Evolutionary conservation across 64 coral and sea anemone genomes (phyloP).

Genomic region (Stichodactyla helianthus): DNA sequence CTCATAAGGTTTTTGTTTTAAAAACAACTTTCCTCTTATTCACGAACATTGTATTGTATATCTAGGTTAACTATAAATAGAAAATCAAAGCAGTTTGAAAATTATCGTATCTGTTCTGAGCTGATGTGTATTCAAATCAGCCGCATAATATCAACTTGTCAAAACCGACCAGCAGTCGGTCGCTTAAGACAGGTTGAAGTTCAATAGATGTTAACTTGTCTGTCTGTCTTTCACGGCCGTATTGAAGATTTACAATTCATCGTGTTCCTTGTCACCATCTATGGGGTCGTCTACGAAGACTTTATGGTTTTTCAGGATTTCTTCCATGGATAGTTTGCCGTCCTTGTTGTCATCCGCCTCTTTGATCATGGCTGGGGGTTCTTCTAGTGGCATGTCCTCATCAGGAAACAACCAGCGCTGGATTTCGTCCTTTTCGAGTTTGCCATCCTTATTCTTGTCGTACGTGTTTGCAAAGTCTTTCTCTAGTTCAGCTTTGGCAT

Average conservation of each 20-base stretch:
- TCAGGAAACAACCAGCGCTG: constrained; percentile 76
- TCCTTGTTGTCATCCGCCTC: constrained; percentile 85
- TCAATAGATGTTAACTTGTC: neutral
- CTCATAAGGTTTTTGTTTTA: too few relatives aligned
- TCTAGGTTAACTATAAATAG: neutral
- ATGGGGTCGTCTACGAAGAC: constrained; percentile 64
- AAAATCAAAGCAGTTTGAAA: neutral
- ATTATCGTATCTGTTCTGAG: neutral
- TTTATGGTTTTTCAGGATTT: constrained; percentile 77
- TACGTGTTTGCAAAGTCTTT: constrained; percentile 72
- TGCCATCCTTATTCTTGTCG: constrained; percentile 75
- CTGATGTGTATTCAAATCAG: neutral
- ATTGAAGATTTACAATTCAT: constrained; percentile 60
- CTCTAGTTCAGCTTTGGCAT: constrained; percentile 78
- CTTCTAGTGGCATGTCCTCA: constrained; percentile 71
- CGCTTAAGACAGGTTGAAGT: neutral
- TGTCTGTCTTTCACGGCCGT: neutral
- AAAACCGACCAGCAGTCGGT: neutral
- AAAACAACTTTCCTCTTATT: too few relatives aligned
- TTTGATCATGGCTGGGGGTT: constrained; percentile 73
- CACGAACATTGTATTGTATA: neutral
- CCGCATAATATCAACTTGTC: neutral
- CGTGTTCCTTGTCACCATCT: constrained; percentile 44
- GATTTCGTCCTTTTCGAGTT: constrained; percentile 65
- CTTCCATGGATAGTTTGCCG: constrained; percentile 78